Percentiles rank a stretch among this genome's conserved stretches.
Evolutionary conservation across 2,113 vertebrate species (phyloP).

Genomic region (Amphiprion percula): DNA sequence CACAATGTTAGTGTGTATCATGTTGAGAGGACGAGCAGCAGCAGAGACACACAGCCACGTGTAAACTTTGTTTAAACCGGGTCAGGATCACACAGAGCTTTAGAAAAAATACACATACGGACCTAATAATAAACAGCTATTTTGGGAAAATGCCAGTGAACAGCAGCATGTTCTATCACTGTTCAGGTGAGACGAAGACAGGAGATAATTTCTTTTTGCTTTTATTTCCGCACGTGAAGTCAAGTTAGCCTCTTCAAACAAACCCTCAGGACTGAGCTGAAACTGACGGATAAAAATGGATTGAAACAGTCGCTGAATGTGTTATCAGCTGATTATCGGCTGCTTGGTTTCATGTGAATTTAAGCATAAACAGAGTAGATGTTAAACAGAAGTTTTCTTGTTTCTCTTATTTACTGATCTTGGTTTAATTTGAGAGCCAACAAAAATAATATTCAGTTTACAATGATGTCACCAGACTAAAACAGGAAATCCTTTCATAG

Average conservation of each 20-base stretch:
- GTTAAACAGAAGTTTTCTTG: not conserved
- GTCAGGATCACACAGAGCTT: not conserved
- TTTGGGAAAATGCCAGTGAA: constrained; percentile 50
- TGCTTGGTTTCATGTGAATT: constrained; percentile 6
- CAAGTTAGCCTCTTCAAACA: not conserved
- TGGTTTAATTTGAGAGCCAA: not conserved
- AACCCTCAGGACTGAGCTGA: not conserved
- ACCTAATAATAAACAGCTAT: constrained; percentile 61
- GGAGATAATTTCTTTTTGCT: not conserved
- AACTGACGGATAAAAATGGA: constrained; percentile 31
- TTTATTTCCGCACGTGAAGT: not conserved
- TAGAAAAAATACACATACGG: constrained; percentile 13
- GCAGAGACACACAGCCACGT: not conserved
- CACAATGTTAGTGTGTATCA: constrained; percentile 28
- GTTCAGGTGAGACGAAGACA: constrained; percentile 23
- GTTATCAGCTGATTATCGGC: constrained; percentile 23
- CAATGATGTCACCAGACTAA: no score
- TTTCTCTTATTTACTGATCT: not conserved
- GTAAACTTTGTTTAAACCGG: constrained; percentile 36
- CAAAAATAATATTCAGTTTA: not conserved
- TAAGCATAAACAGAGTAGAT: not conserved
- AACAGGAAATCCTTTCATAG: no score
- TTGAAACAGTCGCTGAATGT: not conserved
- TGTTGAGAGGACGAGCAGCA: constrained; percentile 26
- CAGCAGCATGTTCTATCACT: constrained; percentile 25